Evolutionary conservation across 2,113 vertebrate species (phyloP).

Genomic region (Oncorhynchus clarkii): DNA sequence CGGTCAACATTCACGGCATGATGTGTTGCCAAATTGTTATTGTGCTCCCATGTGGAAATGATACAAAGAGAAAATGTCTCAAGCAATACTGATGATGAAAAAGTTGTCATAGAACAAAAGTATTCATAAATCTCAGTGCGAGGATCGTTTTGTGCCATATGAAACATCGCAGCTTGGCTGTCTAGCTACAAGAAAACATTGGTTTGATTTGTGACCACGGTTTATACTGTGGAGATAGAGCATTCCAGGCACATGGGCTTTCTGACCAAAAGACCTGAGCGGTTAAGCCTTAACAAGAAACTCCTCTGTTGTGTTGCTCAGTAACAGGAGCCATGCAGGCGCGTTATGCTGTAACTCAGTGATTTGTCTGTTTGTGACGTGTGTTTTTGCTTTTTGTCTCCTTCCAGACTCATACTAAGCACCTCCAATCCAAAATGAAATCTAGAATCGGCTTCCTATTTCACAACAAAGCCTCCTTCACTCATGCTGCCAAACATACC

Average conservation of each 20-base stretch:
- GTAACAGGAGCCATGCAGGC: slow-evolving; percentile 40
- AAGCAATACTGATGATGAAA: not conserved
- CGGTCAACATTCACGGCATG: not conserved
- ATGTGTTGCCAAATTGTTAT: not conserved
- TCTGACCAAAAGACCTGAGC: slow-evolving; percentile 20
- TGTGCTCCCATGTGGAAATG: not conserved
- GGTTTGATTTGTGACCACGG: slow-evolving; percentile 31
- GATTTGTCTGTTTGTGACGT: not conserved
- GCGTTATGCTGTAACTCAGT: not conserved
- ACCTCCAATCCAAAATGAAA: no score
- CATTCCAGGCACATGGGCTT: slow-evolving; percentile 36
- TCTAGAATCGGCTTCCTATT: no score
- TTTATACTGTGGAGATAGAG: slow-evolving; percentile 24
- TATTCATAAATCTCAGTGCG: not conserved
- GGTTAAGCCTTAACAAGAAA: slow-evolving; percentile 17
- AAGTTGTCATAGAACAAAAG: not conserved
- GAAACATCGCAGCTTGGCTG: slow-evolving; percentile 24
- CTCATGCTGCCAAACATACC: no score
- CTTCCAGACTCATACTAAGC: no score
- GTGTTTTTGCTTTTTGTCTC: not conserved
- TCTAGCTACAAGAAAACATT: slow-evolving; percentile 29
- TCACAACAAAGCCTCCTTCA: no score
- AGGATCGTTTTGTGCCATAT: slow-evolving; percentile 8
- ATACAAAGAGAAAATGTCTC: not conserved
- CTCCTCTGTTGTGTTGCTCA: slow-evolving; percentile 52